Evolutionary conservation across 1,140 invertebrate genomes (phyloP).

Genomic region (Cyclina sinensis): DNA sequence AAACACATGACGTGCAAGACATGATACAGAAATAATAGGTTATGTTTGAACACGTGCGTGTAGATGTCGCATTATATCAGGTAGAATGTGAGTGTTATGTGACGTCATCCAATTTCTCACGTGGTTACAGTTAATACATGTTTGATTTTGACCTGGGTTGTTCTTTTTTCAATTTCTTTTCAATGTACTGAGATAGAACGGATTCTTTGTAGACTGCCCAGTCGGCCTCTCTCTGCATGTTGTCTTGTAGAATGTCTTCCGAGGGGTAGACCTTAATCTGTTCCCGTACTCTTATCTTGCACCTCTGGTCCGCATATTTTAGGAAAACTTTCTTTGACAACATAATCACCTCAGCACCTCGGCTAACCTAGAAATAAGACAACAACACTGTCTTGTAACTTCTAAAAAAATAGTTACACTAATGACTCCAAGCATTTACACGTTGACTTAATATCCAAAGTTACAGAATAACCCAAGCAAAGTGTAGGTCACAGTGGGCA

Average conservation of each 20-base stretch:
- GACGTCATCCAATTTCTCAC: neutral
- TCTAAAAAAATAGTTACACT: too few relatives aligned
- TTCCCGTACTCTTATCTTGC: conserved; percentile 68
- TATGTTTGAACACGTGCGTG: too few relatives aligned
- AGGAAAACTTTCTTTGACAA: conserved; percentile 81
- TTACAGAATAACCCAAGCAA: neutral
- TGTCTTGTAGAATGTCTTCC: conserved; percentile 78
- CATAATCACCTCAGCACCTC: conserved; percentile 82
- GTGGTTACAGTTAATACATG: neutral
- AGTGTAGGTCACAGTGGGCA: too few relatives aligned
- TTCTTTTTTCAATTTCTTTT: neutral
- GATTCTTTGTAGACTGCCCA: conserved; percentile 76
- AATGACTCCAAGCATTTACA: too few relatives aligned
- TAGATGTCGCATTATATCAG: too few relatives aligned
- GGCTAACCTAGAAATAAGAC: conserved; percentile 74
- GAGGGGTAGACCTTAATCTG: conserved; percentile 75
- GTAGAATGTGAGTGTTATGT: neutral
- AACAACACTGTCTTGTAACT: too few relatives aligned
- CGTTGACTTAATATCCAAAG: too few relatives aligned
- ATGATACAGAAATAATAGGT: too few relatives aligned
- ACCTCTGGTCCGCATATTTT: conserved; percentile 74
- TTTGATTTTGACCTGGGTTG: conserved; percentile 28
- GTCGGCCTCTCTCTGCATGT: conserved; percentile 77
- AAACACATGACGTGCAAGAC: too few relatives aligned
- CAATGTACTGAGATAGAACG: conserved; percentile 55